Base-by-base conservation (phyloP, 2,113 vertebrate genomes). In the Miniopterus natalensis region DNA sequence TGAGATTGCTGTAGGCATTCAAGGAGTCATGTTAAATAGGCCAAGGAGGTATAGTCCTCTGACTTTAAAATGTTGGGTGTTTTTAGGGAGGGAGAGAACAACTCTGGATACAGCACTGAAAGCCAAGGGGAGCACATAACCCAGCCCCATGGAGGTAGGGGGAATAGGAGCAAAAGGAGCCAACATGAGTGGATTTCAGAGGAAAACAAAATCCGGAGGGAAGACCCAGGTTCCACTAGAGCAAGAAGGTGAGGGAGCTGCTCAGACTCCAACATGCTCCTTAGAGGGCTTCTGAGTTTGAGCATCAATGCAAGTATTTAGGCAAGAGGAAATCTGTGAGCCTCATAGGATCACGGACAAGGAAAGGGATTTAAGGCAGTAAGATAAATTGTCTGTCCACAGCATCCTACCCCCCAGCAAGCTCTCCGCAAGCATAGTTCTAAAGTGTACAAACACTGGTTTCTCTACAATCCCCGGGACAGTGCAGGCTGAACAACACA, bases 71-170 rank as follows among this genome's bases (percentile, higher is more conserved):
- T 29, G 47, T 65, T 84, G 83, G 40, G 13, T 23, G 12, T 42
- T 42, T 91, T 93, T 88, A 71, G 27, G 66, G 70, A 75, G 49
- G 51, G 88, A 65, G 31, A 53, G 10, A 31, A 75, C n/a, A 90
- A 53, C n/a, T 27, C 23, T 84, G 11, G 8, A n/a, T 3, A 2
- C 9, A n/a, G 23, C 23, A 59, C 47, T 71, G 17, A 61, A 14
- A 23, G 88, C 31, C n/a, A 78, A 17, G 4, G 42, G 61, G n/a
- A 83, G 2, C 17, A 63, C 9, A 42, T 15, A 42, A 0, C 9
- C 61, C 13, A 78, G 73, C 8, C 31, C 12, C 25, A 83, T 42
- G 4, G 68, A 13, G 5, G 21, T 4, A 47, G 7, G 17, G 53
- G 8, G 21, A 77, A 12, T 29, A 17, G 18, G 25, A 77, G 11